These are phyloP conservation scores for Monochamus alternatus DNA, from an alignment of 2,888 invertebrate genomes.

Conservation along the genomic window DNA sequence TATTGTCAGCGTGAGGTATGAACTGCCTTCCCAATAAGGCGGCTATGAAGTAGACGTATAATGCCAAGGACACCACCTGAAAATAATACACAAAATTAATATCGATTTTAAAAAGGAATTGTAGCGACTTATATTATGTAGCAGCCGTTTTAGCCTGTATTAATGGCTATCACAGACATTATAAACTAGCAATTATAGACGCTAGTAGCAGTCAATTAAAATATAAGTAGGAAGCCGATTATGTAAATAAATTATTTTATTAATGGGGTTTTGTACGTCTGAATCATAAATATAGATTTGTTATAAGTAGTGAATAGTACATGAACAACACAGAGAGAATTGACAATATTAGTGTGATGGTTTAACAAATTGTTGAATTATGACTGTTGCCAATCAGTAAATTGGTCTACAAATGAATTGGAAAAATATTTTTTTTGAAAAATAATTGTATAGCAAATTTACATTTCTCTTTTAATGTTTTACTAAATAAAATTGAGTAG, in stretches of 20 bases:
- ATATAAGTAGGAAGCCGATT: slow-evolving; percentile 3
- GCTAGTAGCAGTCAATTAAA: neutral
- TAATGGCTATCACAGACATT: neutral
- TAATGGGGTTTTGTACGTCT: neutral
- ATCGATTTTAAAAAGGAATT: neutral
- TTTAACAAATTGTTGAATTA: too few species aligned
- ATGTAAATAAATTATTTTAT: slow-evolving; percentile 1
- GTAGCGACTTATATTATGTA: neutral
- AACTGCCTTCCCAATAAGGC: slow-evolving; percentile 92
- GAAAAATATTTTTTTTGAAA: too few species aligned
- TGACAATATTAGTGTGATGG: too few species aligned
- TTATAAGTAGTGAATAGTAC: too few species aligned
- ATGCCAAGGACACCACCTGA: slow-evolving; percentile 92
- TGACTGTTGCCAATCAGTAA: too few species aligned
- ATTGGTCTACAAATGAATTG: too few species aligned
- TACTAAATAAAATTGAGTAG: too few species aligned
- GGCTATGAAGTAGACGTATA: slow-evolving; percentile 93
- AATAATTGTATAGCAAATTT: too few species aligned
- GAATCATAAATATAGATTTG: neutral
- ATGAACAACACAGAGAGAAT: too few species aligned
- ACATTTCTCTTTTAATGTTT: too few species aligned
- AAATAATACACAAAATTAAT: slow-evolving; percentile 55
- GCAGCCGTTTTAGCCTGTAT: neutral
- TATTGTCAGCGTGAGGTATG: slow-evolving; percentile 74
- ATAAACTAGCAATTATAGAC: neutral